Percentiles rank a stretch among this genome's conserved stretches.
Conservation (phyloP, 2,113 vertebrate genomes). For the Procavia capensis region DNA sequence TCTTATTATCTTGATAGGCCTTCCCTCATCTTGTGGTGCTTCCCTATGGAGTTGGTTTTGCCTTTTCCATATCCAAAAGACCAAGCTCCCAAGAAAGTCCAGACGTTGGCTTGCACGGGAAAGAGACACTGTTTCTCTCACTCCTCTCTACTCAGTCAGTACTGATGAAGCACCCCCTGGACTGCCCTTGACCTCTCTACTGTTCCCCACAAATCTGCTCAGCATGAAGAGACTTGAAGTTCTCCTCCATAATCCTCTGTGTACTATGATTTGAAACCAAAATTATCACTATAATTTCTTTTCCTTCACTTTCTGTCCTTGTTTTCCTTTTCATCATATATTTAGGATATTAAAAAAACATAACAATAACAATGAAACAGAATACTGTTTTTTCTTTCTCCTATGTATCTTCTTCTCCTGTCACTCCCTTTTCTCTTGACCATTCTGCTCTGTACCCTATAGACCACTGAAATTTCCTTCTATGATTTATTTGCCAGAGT, state of each 20-base stretch:
- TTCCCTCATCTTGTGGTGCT: not conserved
- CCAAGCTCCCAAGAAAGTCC: not conserved
- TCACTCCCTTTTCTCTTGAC: not conserved
- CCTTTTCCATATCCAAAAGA: not conserved
- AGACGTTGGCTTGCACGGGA: not conserved
- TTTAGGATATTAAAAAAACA: not conserved
- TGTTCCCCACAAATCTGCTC: not conserved
- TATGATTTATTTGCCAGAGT: conserved; percentile 47
- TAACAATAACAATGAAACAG: not conserved
- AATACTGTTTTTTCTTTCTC: not conserved
- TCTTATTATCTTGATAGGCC: not conserved
- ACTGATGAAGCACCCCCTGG: not conserved
- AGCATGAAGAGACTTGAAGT: not conserved
- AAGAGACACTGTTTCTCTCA: not conserved
- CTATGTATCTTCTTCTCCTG: not conserved
- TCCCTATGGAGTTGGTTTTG: too few species aligned
- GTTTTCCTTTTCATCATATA: not conserved
- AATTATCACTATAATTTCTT: conserved; percentile 1
- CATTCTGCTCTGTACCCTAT: not conserved
- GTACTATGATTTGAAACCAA: not conserved
- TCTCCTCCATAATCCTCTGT: not conserved
- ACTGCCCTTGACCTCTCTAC: not conserved
- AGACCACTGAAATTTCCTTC: conserved; percentile 24
- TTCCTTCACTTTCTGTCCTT: not conserved
- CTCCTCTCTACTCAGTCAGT: not conserved